Conservation (phyloP, 2,797 vertebrate species). For the Rhincodon typus region DNA sequence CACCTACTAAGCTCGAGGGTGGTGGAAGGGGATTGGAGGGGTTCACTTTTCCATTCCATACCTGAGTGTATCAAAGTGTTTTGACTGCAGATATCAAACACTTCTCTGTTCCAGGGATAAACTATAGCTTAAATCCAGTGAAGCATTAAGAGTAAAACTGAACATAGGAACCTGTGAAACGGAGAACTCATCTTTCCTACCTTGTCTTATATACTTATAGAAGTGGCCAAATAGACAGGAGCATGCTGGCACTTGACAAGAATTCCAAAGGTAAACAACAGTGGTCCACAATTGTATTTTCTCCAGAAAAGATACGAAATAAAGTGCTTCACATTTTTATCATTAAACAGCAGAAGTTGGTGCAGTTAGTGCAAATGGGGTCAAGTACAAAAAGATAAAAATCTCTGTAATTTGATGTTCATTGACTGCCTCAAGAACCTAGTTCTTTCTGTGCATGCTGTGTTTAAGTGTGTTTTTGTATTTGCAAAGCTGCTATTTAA, state of each 20-base stretch:
- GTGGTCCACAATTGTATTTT: background rate
- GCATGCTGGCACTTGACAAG: conserved; percentile 13
- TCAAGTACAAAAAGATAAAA: background rate
- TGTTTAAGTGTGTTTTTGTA: background rate
- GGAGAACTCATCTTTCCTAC: background rate
- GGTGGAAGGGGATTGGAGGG: no score
- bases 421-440: background rate
- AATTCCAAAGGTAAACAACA: background rate
- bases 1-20: background rate
- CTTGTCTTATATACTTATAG: background rate
- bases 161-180: background rate
- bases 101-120: conserved; percentile 40
- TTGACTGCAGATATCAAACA: background rate
- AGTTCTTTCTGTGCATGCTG: background rate
- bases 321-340: background rate
- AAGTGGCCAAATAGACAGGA: background rate
- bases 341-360: background rate
- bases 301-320: background rate
- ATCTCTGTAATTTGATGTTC: background rate
- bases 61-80: background rate
- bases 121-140: conserved; percentile 40
- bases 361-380: background rate
- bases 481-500: background rate
- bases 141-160: conserved; percentile 38
- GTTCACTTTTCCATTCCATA: background rate